Conservation (phyloP, 2,113 vertebrate species). For the Plecturocebus donacophilus region DNA sequence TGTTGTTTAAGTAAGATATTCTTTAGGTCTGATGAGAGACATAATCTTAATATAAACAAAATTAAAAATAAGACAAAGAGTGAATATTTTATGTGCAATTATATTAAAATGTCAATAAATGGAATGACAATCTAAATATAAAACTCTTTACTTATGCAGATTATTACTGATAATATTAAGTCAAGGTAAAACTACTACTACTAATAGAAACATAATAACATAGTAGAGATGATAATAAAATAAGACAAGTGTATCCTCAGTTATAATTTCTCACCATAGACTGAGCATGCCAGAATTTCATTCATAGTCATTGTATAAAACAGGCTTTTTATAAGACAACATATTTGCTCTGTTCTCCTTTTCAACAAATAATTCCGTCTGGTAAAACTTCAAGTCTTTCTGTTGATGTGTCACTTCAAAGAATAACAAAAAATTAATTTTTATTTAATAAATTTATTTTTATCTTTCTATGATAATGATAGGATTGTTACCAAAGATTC, state of each 20-base stretch:
- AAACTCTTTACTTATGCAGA: not conserved
- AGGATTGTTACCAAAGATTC: too few species aligned
- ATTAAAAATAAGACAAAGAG: not conserved
- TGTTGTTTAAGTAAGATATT: not conserved
- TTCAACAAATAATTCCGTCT: not conserved
- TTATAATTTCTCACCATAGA: not conserved
- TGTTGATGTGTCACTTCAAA: not conserved
- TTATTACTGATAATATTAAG: not conserved
- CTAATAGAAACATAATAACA: not conserved
- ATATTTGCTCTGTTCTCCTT: not conserved
- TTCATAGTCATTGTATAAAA: not conserved
- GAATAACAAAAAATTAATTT: not conserved
- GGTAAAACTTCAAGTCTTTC: not conserved
- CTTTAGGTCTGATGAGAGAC: not conserved
- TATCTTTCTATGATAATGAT: not conserved
- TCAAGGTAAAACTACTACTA: not conserved
- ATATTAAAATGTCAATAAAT: not conserved
- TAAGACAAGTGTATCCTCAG: not conserved
- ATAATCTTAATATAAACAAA: not conserved
- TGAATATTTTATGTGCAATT: not conserved
- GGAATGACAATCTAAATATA: not conserved
- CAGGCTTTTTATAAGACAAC: not conserved
- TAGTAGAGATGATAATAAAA: not conserved
- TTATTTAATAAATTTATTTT: not conserved
- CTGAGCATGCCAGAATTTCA: not conserved